Conservation (phyloP, 2,888 invertebrate genomes). For the Archips xylosteana region DNA sequence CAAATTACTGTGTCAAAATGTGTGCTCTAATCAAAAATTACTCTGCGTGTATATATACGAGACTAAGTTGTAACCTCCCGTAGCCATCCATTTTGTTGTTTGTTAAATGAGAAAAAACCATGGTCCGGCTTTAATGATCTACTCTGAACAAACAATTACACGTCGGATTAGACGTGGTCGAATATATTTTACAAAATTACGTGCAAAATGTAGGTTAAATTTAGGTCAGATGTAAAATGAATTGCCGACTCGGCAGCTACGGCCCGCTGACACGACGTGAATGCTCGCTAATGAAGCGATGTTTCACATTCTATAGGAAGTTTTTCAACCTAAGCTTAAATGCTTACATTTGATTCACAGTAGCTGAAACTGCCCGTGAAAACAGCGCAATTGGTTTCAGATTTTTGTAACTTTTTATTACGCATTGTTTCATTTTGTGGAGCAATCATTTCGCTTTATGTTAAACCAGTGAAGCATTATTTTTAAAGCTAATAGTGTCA, state of each 20-base stretch:
- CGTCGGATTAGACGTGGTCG: constrained; percentile 13
- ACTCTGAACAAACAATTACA: constrained; percentile 18
- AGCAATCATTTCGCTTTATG: neutral
- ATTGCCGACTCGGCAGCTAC: constrained; percentile 59
- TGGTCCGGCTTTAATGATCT: neutral
- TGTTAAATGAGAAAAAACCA: neutral
- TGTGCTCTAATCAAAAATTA: no score
- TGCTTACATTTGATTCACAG: constrained; percentile 33
- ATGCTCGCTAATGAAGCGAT: constrained; percentile 75
- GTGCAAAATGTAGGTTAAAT: constrained; percentile 52
- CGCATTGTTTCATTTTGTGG: neutral
- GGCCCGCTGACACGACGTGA: constrained; percentile 65
- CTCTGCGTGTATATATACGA: no score
- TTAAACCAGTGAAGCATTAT: neutral
- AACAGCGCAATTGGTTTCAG: constrained; percentile 21
- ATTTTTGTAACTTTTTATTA: constrained; percentile 12
- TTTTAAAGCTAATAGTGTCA: neutral
- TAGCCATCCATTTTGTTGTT: neutral
- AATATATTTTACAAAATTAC: constrained; percentile 24
- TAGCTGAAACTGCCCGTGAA: constrained; percentile 20
- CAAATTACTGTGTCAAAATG: no score
- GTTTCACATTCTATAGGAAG: constrained; percentile 60
- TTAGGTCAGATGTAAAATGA: constrained; percentile 69
- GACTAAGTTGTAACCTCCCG: no score
- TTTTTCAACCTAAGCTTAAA: constrained; percentile 57